Evolutionary conservation across 2,113 vertebrate genomes (phyloP), one percentile per base, ranked within the genome.

Genomic region (Pollimyrus isidori): DNA sequence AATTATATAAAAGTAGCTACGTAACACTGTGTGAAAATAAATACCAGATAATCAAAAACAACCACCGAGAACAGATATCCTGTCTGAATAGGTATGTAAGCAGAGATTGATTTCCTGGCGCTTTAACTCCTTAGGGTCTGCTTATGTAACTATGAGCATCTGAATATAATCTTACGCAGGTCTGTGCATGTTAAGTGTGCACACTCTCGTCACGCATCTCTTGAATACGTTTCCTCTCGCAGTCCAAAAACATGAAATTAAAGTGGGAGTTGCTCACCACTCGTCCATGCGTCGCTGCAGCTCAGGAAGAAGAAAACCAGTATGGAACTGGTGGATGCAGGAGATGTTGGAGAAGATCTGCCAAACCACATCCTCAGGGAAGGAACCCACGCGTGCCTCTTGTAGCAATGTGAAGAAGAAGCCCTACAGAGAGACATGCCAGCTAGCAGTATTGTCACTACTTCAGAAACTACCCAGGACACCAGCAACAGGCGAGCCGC

Each of bases 271-370:
- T 26, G 23, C 96, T 91, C 91, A 98, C 97, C 97, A 98, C 49
- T 95, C 93, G 1, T 93, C 92, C 94, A 98, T 96, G 86, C 97
- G 96, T 39, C 88, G 93, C 91, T 93, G 96, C 91, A 98, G 95
- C 92, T 97, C 97, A 0, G 97, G 97, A 30, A 98, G 95, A 89
- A 98, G 95, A 93, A 98, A 98, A 90, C 95, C 91, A 0, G 96
- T 93, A 0, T 98, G 97, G 93, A 98, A 98, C 91, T 96, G 95
- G 93, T 97, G 96, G 93, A 98, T 97, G 87, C 96, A 98, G 65
- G 97, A 97, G 92, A 97, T 96, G 92, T 98, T 98, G 90, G 97
- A 97, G 93, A 98, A 98, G 90, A 98, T 97, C 88, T 96, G 96
- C 90, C 93, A 96, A 39, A 98, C 95, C 87, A 97, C 95, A 0